Evolutionary conservation across 2,888 invertebrate species (phyloP).

Genomic region (Polydrusus tereticollis): DNA sequence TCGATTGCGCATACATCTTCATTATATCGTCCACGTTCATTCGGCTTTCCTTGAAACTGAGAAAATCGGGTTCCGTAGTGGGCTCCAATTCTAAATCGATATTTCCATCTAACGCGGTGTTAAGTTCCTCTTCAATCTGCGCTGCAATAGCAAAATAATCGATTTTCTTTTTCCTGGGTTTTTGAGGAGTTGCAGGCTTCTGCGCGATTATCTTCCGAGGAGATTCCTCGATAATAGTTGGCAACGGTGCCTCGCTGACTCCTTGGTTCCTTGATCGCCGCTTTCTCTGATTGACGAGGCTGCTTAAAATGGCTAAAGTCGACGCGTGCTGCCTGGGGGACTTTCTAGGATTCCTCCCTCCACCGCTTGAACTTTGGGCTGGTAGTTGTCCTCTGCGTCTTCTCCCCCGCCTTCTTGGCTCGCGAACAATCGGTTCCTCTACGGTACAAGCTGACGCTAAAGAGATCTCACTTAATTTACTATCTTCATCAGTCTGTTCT

Average conservation of each 20-base stretch:
- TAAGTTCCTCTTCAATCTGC: conserved; percentile 67
- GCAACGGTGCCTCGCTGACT: conserved; percentile 33
- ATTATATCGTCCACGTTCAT: conserved; percentile 61
- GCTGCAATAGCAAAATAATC: conserved; percentile 62
- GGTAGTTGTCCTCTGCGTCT: conserved; percentile 38
- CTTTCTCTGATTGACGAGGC: conserved; percentile 72
- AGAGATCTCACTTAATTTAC: conserved; percentile 36
- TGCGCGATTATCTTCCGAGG: conserved; percentile 15
- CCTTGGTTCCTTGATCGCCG: conserved; percentile 60
- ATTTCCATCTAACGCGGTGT: conserved; percentile 51
- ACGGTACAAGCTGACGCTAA: conserved; percentile 10
- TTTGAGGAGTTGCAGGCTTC: conserved; percentile 61
- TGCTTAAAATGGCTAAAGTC: conserved; percentile 84
- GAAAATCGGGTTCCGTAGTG: conserved; percentile 63
- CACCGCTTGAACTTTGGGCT: conserved; percentile 44
- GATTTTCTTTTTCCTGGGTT: conserved; percentile 63
- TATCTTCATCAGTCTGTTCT: conserved; percentile 41
- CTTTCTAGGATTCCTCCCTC: conserved; percentile 78
- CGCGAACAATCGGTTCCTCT: conserved; percentile 16
- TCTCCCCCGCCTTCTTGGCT: conserved; percentile 10
- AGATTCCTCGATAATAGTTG: conserved; percentile 59
- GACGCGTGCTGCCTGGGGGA: conserved; percentile 91
- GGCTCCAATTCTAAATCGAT: conserved; percentile 51
- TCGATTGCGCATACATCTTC: conserved; percentile 66
- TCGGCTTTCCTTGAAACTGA: conserved; percentile 58